These are phyloP conservation scores for Epirrhoe alternata DNA, from an alignment of 2,888 invertebrate species.

Conservation along the genomic window DNA sequence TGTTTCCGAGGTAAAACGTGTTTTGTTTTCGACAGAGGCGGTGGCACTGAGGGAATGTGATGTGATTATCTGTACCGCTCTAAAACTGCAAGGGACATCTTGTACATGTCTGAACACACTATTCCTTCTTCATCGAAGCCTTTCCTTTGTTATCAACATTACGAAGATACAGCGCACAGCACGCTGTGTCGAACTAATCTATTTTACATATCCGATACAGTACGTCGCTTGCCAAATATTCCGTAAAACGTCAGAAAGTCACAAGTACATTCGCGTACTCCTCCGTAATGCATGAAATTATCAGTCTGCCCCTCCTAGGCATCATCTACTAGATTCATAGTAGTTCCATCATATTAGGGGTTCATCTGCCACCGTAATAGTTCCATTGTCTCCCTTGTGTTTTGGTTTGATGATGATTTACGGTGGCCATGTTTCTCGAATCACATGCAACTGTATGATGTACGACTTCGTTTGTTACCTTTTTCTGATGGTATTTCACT, in stretches of 20 bases:
- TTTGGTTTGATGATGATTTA: constrained; percentile 71
- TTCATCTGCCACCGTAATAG: constrained; percentile 64
- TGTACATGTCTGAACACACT: constrained; percentile 79
- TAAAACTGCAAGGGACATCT: constrained; percentile 89
- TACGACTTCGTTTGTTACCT: constrained; percentile 68
- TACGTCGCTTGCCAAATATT: constrained; percentile 84
- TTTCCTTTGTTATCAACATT: constrained; percentile 57
- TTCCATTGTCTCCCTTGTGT: constrained; percentile 78
- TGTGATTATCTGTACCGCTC: constrained; percentile 85
- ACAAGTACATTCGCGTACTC: constrained; percentile 81
- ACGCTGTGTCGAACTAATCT: constrained; percentile 69
- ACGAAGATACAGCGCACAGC: constrained; percentile 63
- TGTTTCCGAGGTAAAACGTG: constrained; percentile 95
- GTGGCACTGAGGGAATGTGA: constrained; percentile 83
- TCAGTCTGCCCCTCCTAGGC: constrained; percentile 76
- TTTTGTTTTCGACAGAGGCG: constrained; percentile 84
- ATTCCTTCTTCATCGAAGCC: constrained; percentile 66
- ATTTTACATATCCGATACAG: constrained; percentile 74
- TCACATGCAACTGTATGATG: constrained; percentile 79
- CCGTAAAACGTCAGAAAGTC: constrained; percentile 85
- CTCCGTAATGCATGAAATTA: constrained; percentile 82
- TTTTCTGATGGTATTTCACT: constrained; percentile 67
- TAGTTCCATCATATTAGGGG: constrained; percentile 63
- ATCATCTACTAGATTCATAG: constrained; percentile 74
- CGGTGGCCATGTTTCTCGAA: constrained; percentile 83